Conservation (phyloP, 2,797 vertebrate genomes). For the Cephalopachus bancanus region DNA sequence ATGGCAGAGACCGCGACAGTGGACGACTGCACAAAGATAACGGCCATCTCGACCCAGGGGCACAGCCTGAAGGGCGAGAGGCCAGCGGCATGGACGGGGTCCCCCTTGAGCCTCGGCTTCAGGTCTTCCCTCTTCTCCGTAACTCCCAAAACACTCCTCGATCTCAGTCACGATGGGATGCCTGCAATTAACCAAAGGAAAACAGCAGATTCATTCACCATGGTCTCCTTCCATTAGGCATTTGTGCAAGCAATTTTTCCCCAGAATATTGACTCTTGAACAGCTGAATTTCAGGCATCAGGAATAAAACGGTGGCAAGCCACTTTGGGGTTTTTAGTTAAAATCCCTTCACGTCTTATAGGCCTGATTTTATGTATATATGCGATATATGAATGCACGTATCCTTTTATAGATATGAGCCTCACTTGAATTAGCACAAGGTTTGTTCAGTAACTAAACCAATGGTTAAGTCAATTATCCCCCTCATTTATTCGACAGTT, state of each 20-base stretch:
- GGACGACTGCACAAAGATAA: background rate
- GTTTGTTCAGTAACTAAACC: background rate
- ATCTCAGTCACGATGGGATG: background rate
- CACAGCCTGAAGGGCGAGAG: background rate
- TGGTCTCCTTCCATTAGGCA: background rate
- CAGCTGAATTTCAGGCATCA: background rate
- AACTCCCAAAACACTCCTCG: background rate
- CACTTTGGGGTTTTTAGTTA: slow-evolving; percentile 19
- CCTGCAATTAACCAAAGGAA: background rate
- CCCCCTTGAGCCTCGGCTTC: background rate
- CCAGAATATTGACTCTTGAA: background rate
- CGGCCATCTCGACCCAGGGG: background rate
- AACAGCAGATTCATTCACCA: background rate
- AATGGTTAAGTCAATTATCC: background rate
- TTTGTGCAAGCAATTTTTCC: slow-evolving; percentile 25
- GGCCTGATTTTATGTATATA: background rate
- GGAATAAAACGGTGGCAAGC: background rate
- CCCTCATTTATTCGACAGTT: background rate
- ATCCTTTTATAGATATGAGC: background rate
- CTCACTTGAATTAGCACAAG: background rate
- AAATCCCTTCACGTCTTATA: background rate
- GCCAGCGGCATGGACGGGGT: background rate
- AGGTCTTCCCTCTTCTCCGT: background rate
- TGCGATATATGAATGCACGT: no score
- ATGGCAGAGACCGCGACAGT: background rate